A percentile compares a stretch with the other conserved stretches of the same genome.
Conservation (phyloP, 2,113 vertebrate species). For the Piprites chloris region DNA sequence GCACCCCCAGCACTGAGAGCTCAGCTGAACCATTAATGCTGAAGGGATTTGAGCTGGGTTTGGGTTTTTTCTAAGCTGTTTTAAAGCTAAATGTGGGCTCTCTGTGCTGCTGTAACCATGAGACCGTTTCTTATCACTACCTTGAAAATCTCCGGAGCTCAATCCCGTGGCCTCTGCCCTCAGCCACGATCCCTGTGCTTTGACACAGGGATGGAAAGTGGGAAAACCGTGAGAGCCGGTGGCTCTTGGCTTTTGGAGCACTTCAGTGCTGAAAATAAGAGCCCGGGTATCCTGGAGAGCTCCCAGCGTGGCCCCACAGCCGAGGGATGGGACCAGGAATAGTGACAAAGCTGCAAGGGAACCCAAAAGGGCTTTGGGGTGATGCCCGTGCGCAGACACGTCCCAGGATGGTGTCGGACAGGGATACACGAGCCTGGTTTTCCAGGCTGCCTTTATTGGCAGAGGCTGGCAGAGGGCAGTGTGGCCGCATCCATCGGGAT, state of each 20-base stretch:
- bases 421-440: fast-evolving
- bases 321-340: fast-evolving
- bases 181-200: fast-evolving
- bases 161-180: fast-evolving
- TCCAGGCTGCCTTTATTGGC: background rate
- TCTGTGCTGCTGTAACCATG: background rate
- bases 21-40: fast-evolving
- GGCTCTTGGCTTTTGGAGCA: fast-evolving
- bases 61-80: background rate
- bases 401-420: background rate
- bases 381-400: no score
- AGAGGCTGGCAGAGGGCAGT: background rate
- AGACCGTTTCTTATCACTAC: background rate
- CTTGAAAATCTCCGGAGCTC: background rate
- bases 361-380: fast-evolving
- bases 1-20: fast-evolving
- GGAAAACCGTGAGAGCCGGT: fast-evolving
- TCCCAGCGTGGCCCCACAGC: fast-evolving
- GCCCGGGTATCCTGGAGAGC: background rate
- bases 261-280: fast-evolving
- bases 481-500: background rate
- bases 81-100: background rate
- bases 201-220: fast-evolving
- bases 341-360: background rate
- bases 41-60: fast-evolving